These are phyloP conservation scores for Crax fasciolata DNA, from an alignment of 2,797 vertebrate species.

Conservation along the genomic window DNA sequence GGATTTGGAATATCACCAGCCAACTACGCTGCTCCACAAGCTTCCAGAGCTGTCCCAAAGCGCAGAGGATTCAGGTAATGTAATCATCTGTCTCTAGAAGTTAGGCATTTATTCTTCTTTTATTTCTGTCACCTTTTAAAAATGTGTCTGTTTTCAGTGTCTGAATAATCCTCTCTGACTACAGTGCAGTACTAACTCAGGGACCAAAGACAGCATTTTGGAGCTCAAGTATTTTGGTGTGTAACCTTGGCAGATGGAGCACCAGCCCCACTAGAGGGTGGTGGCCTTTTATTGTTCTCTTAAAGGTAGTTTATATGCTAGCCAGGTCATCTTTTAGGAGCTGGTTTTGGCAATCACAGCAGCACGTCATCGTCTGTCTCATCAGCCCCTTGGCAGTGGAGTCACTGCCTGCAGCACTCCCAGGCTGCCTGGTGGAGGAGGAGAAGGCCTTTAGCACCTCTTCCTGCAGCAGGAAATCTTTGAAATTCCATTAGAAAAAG, in stretches of 20 bases:
- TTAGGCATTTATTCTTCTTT: fast-evolving
- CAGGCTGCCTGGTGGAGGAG: not conserved
- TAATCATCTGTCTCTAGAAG: fast-evolving
- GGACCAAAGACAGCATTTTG: not conserved
- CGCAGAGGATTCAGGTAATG: slow-evolving; percentile 90
- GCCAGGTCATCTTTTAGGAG: slow-evolving; percentile 15
- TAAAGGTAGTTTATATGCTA: not conserved
- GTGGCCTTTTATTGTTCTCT: not conserved
- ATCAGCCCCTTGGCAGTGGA: not conserved
- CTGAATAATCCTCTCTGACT: not conserved
- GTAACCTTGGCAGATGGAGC: not conserved
- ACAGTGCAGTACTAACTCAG: not conserved
- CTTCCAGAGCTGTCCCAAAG: slow-evolving; percentile 92
- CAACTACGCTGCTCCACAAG: slow-evolving; percentile 87
- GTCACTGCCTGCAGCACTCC: not conserved
- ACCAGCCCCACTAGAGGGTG: not conserved
- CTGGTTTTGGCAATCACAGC: not conserved
- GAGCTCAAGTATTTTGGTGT: not conserved
- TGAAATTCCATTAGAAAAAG: not conserved
- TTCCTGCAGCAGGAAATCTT: not conserved
- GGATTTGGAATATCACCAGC: slow-evolving; percentile 93
- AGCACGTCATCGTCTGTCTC: fast-evolving
- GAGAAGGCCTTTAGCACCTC: not conserved
- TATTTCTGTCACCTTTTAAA: not conserved
- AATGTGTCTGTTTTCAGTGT: not conserved